These are phyloP conservation scores for Melanerpes formicivorus DNA, from an alignment of 2,113 vertebrate genomes.

Conservation along the genomic window DNA sequence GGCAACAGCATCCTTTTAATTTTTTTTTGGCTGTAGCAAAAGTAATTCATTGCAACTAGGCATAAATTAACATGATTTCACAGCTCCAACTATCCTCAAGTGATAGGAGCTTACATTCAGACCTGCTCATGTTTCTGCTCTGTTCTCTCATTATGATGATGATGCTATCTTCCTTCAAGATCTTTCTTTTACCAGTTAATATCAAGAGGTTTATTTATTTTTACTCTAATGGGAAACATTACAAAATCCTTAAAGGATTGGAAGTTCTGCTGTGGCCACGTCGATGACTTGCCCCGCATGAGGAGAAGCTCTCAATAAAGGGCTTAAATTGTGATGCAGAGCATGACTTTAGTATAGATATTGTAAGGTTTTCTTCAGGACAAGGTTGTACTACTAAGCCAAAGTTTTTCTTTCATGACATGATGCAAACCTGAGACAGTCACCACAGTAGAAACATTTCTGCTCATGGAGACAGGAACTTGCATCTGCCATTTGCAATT, in stretches of 20 bases:
- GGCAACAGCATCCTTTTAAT: background rate
- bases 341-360: background rate
- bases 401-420: background rate
- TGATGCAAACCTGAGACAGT: background rate
- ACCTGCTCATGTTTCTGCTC: background rate
- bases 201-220: background rate
- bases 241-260: background rate
- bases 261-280: background rate
- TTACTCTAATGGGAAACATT: background rate
- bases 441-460: background rate
- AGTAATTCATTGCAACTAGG: conserved; percentile 10
- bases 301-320: background rate
- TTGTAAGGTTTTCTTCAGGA: background rate
- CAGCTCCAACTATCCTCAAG: background rate
- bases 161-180: background rate
- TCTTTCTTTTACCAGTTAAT: background rate
- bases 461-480: background rate
- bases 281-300: background rate
- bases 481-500: background rate
- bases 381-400: background rate
- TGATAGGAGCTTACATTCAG: background rate
- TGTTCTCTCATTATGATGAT: background rate
- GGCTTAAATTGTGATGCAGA: background rate
- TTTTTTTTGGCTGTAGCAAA: background rate
- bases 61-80: conserved; percentile 23